These are phyloP conservation scores for Alcis repandata DNA, from an alignment of 2,888 invertebrate genomes.

Conservation along the genomic window DNA sequence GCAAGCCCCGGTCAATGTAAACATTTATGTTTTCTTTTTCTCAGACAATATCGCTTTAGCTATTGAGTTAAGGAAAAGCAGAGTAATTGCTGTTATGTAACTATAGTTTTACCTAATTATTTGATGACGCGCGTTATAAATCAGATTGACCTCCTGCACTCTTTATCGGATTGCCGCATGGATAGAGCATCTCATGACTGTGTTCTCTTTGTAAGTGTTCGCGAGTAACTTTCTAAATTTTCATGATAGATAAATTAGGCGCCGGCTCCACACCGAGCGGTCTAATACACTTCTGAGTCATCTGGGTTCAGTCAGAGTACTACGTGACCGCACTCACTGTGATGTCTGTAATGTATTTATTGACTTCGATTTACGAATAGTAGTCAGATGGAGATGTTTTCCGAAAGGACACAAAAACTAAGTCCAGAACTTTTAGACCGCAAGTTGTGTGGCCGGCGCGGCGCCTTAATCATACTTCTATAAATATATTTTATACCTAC, in stretches of 20 bases:
- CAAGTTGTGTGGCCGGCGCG: no score
- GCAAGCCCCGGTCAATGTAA: conserved; percentile 67
- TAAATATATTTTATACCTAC: no score
- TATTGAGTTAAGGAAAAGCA: conserved; percentile 31
- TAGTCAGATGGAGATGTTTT: no score
- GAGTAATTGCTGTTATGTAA: conserved; percentile 31
- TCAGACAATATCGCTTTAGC: conserved; percentile 45
- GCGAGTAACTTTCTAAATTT: background rate
- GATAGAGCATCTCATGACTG: background rate
- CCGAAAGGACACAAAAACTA: no score
- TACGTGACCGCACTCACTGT: no score
- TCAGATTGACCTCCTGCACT: conserved; percentile 72
- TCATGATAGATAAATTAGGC: background rate
- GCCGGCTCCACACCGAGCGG: no score
- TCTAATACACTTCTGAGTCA: no score
- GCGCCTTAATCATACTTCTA: no score
- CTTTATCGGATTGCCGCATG: background rate
- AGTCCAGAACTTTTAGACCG: no score
- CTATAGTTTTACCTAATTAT: conserved; percentile 31
- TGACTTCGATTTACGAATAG: no score
- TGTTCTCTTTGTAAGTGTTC: conserved; percentile 18
- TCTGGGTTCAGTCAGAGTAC: no score
- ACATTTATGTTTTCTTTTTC: conserved; percentile 67
- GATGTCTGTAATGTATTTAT: no score
- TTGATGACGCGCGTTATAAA: conserved; percentile 75